Evolutionary conservation across 2,888 invertebrate species (phyloP).

Genomic region (Caenorhabditis angaria): DNA sequence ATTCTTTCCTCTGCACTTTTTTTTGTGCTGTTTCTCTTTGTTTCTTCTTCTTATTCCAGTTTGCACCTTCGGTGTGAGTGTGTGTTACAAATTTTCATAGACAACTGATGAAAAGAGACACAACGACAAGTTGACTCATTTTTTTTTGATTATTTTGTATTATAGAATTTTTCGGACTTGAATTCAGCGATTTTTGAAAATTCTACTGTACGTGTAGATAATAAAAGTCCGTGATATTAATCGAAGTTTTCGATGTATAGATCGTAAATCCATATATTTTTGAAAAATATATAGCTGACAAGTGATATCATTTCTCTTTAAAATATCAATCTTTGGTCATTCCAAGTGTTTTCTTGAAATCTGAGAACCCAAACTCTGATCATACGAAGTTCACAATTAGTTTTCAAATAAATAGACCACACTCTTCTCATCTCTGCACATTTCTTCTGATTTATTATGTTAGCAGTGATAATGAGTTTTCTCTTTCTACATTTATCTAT

Average conservation of each 20-base stretch:
- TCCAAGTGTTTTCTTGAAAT: too few species aligned
- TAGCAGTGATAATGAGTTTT: neutral
- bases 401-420: neutral
- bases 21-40: neutral
- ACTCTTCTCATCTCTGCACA: neutral
- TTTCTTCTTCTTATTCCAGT: slow-evolving; percentile 1
- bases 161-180: too few species aligned
- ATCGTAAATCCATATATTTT: too few species aligned
- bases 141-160: neutral
- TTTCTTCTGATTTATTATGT: slow-evolving; percentile 1
- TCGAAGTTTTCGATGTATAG: too few species aligned
- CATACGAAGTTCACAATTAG: neutral
- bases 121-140: slow-evolving; percentile 2
- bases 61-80: slow-evolving; percentile 1
- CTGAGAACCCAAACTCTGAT: too few species aligned
- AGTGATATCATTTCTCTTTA: too few species aligned
- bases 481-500: neutral
- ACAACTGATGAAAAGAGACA: neutral
- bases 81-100: neutral
- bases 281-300: too few species aligned
- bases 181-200: too few species aligned
- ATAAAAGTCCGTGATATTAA: too few species aligned
- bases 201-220: too few species aligned
- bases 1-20: neutral
- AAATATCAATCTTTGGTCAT: too few species aligned